Percentiles rank a stretch among this genome's conserved stretches.
phyloP scores from a whole-genome alignment of 2,113 vertebrate species.

The Scolopax mira region DNA sequence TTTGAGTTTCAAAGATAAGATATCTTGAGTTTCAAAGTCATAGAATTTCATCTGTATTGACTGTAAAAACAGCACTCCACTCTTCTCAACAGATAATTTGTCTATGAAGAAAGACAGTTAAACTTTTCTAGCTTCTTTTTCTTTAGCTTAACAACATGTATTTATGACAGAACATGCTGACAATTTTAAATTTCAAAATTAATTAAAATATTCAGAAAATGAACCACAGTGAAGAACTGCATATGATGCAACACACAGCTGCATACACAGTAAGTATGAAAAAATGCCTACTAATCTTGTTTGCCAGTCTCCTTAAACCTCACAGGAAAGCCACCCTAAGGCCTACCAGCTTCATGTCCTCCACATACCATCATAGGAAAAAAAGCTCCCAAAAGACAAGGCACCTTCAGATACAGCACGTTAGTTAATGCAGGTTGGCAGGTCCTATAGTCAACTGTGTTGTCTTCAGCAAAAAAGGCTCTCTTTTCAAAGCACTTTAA shows the following conservation, averaged over 20 bases:
- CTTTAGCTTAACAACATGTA: neutral
- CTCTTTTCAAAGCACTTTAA: neutral
- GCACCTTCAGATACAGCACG: neutral
- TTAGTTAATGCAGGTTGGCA: neutral
- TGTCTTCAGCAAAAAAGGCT: neutral
- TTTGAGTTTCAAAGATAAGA: neutral
- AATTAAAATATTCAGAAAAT: neutral
- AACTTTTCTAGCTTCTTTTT: neutral
- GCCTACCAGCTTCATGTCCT: neutral
- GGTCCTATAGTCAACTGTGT: rapidly evolving
- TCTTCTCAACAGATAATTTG: neutral
- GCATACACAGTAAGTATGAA: neutral
- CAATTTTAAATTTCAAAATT: neutral
- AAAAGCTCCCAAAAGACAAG: neutral
- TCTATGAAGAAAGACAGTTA: neutral
- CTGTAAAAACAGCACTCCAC: neutral
- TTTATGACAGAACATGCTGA: neutral
- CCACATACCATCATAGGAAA: rapidly evolving
- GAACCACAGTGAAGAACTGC: neutral
- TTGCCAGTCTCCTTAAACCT: neutral
- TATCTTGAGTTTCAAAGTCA: neutral
- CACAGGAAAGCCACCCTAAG: neutral
- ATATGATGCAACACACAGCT: neutral
- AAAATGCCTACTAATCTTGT: neutral
- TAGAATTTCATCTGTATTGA: neutral